These are phyloP conservation scores for Orycteropus afer DNA, from an alignment of 2,113 vertebrate genomes.

Conservation along the genomic window DNA sequence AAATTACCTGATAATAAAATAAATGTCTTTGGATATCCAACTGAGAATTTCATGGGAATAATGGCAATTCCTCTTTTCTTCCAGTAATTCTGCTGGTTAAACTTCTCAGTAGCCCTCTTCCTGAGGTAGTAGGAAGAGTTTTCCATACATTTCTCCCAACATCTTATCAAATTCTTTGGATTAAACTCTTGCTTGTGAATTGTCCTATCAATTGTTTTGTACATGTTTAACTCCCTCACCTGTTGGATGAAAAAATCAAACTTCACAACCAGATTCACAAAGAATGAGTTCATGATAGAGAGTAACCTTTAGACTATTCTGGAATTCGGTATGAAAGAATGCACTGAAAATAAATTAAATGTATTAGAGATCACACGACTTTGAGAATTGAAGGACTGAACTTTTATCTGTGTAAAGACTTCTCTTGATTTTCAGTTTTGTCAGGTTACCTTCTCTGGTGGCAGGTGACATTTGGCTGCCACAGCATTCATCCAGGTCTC, in stretches of 20 bases:
- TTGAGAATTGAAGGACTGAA: neutral
- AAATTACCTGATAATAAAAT: constrained; percentile 87
- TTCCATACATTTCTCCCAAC: constrained; percentile 88
- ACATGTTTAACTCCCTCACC: constrained; percentile 89
- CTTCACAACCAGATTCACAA: neutral
- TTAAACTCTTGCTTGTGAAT: constrained; percentile 87
- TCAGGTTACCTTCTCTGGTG: constrained; percentile 87
- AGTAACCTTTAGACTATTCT: neutral
- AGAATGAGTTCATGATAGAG: neutral
- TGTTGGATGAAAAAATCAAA: constrained; percentile 55
- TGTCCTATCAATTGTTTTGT: constrained; percentile 81
- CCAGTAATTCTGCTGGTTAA: constrained; percentile 87
- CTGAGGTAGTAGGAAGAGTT: constrained; percentile 79
- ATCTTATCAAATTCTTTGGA: constrained; percentile 84
- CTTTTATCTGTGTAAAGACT: neutral
- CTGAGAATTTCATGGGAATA: constrained; percentile 88
- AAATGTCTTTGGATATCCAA: constrained; percentile 83
- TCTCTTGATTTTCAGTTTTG: neutral
- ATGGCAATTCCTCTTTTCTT: constrained; percentile 89
- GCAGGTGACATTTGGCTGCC: constrained; percentile 84
- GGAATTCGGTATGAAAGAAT: neutral
- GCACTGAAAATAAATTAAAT: neutral
- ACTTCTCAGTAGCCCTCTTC: constrained; percentile 73
- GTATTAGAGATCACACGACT: neutral
- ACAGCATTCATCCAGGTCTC: constrained; percentile 90